Base-by-base conservation (phyloP, 2,113 vertebrate genomes). In the Fukomys damarensis region DNA sequence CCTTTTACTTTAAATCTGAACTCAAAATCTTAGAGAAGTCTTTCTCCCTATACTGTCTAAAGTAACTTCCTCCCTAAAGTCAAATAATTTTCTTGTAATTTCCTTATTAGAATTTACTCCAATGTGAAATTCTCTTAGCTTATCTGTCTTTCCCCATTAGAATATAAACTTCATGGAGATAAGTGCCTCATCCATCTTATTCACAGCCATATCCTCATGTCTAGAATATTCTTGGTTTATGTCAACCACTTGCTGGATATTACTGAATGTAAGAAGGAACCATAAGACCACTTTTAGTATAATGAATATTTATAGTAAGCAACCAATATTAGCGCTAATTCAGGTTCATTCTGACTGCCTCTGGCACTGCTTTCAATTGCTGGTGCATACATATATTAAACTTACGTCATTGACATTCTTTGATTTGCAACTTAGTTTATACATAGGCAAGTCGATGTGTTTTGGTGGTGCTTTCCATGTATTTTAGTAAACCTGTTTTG, bases 401-500 rank as follows among this genome's bases (percentile, higher is more conserved):
- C 12, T 63, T 66, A n/a, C 38, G 19, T 58, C 12, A 89, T 89
- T 95, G 59, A 7, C 17, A 17, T 26, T 59, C 58, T 96, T 85
- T 68, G 72, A 81, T 43, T 91, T 49, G 86, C 61, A 92, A 22
- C 38, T 30, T 92, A 86, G 79, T 95, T 93, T 81, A 35, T 26
- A 2, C 46, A 2, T 4, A 56, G 38, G 7, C 10, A 59, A 26
- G 72, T 90, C 38, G 63, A 38, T 82, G 24, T 76, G 81, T 91
- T 61, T 95, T 94, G 10, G 17, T 79, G 1, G 4, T 79, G 3
- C 32, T 95, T 86, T 70, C 63, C 72, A 49, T 46, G 19, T 46
- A 82, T 93, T 83, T 49, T 72, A 90, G 13, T 49, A 38, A 86
- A 43, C 24, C 77, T 38, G 0, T 66, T 83, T 95, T 82, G 14